A percentile compares a stretch with the other conserved stretches of the same genome.
These are phyloP conservation scores for Coccyzus lansbergi DNA, from an alignment of 2,797 vertebrate genomes.

Conservation along the genomic window DNA sequence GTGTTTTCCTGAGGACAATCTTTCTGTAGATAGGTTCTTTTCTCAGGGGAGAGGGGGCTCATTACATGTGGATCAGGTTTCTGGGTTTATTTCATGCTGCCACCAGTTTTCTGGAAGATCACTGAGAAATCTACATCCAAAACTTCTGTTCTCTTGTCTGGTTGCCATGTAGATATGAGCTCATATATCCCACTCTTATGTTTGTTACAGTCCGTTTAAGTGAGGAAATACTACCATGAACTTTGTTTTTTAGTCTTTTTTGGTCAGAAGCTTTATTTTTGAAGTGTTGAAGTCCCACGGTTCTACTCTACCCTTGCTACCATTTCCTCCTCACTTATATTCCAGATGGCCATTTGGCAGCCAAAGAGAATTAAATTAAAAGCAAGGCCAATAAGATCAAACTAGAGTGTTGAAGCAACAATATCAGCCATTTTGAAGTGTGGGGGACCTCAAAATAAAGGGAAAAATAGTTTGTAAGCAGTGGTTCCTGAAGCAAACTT, in stretches of 20 bases:
- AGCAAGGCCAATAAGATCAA: background rate
- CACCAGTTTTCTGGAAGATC: background rate
- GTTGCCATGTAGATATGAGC: fast-evolving
- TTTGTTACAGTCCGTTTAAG: background rate
- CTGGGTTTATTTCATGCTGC: background rate
- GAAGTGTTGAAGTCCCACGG: background rate
- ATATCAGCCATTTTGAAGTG: background rate
- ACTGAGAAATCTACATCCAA: background rate
- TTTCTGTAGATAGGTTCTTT: background rate
- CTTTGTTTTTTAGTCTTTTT: background rate
- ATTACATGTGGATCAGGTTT: background rate
- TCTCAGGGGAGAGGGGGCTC: background rate
- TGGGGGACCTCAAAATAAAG: background rate
- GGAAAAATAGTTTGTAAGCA: background rate
- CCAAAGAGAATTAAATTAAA: background rate
- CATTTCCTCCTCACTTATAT: background rate
- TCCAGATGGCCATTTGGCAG: background rate
- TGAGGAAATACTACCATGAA: background rate
- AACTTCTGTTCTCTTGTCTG: background rate
- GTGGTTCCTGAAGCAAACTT: background rate
- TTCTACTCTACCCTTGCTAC: background rate
- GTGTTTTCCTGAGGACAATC: background rate
- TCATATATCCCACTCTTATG: background rate
- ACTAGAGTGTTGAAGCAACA: background rate
- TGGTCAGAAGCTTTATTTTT: background rate